Evolutionary conservation across 2,888 invertebrate species (phyloP).

Genomic region (Chrysotoxum bicinctum): DNA sequence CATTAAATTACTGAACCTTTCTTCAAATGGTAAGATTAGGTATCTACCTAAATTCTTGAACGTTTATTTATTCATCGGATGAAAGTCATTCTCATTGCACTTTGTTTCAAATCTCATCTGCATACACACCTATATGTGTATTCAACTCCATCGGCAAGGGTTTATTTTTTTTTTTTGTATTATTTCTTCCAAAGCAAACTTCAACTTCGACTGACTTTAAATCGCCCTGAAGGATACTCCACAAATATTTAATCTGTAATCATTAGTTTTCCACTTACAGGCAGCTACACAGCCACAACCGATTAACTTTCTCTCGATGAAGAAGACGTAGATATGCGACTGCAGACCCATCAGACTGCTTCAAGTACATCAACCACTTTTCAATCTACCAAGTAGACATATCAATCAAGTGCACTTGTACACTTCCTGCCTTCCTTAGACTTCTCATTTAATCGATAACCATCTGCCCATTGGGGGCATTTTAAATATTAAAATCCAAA

Average conservation of each 20-base stretch:
- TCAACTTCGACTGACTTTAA: constrained; percentile 23
- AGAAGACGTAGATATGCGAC: constrained; percentile 3
- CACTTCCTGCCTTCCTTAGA: constrained; percentile 42
- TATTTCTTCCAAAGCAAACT: constrained; percentile 36
- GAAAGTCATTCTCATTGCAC: background rate
- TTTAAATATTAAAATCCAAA: constrained; percentile 39
- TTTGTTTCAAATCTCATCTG: background rate
- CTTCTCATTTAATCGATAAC: constrained; percentile 50
- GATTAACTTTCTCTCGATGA: constrained; percentile 60
- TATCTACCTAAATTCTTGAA: background rate
- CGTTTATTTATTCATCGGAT: background rate
- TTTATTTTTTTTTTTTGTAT: background rate
- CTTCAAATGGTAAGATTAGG: too few species aligned
- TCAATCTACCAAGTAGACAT: constrained; percentile 56
- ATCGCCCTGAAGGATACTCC: constrained; percentile 60
- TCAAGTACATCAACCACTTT: constrained; percentile 47
- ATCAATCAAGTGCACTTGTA: constrained; percentile 69
- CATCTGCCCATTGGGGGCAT: constrained; percentile 65
- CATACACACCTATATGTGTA: constrained; percentile 15
- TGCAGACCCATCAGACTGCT: constrained; percentile 13
- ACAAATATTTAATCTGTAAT: constrained; percentile 41
- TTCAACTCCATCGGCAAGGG: background rate
- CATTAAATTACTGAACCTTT: too few species aligned
- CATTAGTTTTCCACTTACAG: constrained; percentile 35
- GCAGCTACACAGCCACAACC: constrained; percentile 23